Percentiles rank a stretch among this genome's conserved stretches.
Evolutionary conservation across 2,113 vertebrate species (phyloP).

Genomic region (Corvus moneduloides): DNA sequence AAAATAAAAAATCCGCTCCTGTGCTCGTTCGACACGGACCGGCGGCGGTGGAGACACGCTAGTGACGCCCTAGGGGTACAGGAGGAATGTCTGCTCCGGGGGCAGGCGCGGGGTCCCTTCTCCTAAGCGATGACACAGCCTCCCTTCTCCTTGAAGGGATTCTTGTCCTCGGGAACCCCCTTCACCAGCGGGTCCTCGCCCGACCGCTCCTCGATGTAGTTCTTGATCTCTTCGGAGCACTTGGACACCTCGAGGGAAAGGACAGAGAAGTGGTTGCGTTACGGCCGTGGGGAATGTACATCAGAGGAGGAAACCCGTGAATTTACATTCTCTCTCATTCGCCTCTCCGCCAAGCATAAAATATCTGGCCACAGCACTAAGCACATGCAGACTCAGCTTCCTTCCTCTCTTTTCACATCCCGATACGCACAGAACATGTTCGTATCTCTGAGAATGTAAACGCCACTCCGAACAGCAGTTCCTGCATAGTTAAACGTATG

Average conservation of each 20-base stretch:
- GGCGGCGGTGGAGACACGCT: neutral
- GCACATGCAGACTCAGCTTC: neutral
- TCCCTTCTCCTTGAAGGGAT: constrained; percentile 98
- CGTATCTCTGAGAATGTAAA: neutral
- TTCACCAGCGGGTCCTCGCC: constrained; percentile 92
- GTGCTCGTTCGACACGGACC: neutral
- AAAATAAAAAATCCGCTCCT: neutral
- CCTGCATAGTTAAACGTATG: neutral
- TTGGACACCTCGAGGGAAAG: constrained; percentile 86
- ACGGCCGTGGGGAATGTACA: neutral
- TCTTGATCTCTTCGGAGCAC: constrained; percentile 94
- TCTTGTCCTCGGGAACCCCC: constrained; percentile 95
- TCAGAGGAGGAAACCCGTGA: neutral
- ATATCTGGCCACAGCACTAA: neutral
- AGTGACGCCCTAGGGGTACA: neutral
- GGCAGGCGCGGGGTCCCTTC: neutral
- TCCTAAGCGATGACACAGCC: constrained; percentile 90
- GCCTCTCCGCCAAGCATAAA: neutral
- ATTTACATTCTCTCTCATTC: neutral
- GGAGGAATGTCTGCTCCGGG: neutral
- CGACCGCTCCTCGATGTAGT: constrained; percentile 86
- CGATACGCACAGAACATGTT: neutral
- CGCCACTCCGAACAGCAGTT: neutral
- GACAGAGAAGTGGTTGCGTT: neutral
- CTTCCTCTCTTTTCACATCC: neutral